These are phyloP conservation scores for Eupeodes luniger DNA, from an alignment of 2,888 invertebrate genomes.

Conservation along the genomic window DNA sequence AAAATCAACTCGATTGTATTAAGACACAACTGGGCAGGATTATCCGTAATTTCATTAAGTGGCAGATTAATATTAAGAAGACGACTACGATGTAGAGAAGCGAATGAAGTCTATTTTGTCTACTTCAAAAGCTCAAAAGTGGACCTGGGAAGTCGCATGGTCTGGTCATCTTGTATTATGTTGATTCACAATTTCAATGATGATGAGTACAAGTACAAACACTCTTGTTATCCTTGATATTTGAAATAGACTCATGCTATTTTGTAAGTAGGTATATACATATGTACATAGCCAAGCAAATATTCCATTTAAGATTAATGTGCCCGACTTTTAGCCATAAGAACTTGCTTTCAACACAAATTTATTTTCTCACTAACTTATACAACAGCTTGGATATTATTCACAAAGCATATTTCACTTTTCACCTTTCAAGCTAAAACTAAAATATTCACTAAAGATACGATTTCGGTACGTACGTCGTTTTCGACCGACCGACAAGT, in stretches of 20 bases:
- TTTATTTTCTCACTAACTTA: slow-evolving; percentile 4
- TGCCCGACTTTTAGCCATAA: slow-evolving; percentile 13
- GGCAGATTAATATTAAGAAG: slow-evolving; percentile 34
- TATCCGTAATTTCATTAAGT: slow-evolving; percentile 57
- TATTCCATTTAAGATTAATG: slow-evolving; percentile 59
- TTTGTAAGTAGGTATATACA: neutral
- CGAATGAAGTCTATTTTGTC: neutral
- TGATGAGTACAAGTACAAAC: slow-evolving; percentile 25
- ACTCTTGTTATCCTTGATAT: slow-evolving; percentile 43
- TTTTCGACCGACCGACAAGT: neutral
- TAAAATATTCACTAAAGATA: slow-evolving; percentile 3
- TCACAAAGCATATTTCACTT: slow-evolving; percentile 44
- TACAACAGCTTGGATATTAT: neutral
- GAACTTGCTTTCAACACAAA: slow-evolving; percentile 28
- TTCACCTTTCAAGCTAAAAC: slow-evolving; percentile 29
- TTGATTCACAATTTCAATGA: slow-evolving; percentile 40
- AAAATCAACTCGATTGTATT: slow-evolving; percentile 51
- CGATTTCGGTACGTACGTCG: slow-evolving; percentile 15
- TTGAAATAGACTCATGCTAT: slow-evolving; percentile 26
- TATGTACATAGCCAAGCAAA: slow-evolving; percentile 17
- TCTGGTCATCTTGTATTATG: slow-evolving; percentile 50
- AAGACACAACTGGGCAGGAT: slow-evolving; percentile 42
- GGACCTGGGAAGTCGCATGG: slow-evolving; percentile 31
- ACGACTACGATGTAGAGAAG: neutral
- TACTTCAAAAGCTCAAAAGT: neutral